phyloP scores from a whole-genome alignment of 2,888 invertebrate species.

The Mesorhabditis sp. region DNA sequence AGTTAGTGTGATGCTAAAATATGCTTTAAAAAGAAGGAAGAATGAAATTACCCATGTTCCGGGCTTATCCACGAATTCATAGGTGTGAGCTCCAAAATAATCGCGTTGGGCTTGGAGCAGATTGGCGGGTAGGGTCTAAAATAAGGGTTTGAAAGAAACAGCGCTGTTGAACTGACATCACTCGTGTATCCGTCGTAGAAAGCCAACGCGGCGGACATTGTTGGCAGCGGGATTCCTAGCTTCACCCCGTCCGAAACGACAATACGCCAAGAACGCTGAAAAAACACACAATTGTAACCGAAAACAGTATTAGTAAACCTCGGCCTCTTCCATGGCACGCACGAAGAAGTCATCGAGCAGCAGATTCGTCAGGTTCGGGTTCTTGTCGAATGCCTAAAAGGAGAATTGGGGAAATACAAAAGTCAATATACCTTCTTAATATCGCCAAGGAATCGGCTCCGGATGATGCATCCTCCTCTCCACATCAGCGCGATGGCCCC shows the following conservation, averaged over 20 bases:
- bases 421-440: slow-evolving; percentile 9
- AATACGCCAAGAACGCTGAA: slow-evolving; percentile 73
- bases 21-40: not conserved
- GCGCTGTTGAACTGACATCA: slow-evolving; percentile 59
- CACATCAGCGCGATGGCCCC: slow-evolving; percentile 98
- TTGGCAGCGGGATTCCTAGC: slow-evolving; percentile 87
- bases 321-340: slow-evolving; percentile 75
- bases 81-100: slow-evolving; percentile 98
- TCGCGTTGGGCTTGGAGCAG: slow-evolving; percentile 78
- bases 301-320: slow-evolving; percentile 59
- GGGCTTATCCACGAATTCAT: slow-evolving; percentile 80
- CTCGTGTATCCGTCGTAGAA: slow-evolving; percentile 95
- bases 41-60: slow-evolving; percentile 68
- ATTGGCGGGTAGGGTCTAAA: slow-evolving; percentile 78
- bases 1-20: slow-evolving; percentile 81
- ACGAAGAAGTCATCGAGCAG: slow-evolving; percentile 89
- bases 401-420: not conserved
- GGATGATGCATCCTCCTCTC: slow-evolving; percentile 74
- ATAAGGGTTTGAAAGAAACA: slow-evolving; percentile 5
- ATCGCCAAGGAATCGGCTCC: slow-evolving; percentile 32
- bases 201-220: slow-evolving; percentile 84
- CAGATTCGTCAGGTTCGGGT: slow-evolving; percentile 79
- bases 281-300: slow-evolving; percentile 7
- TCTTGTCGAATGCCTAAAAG: slow-evolving; percentile 76
- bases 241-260: slow-evolving; percentile 70